Evolutionary conservation across 2,113 vertebrate genomes (phyloP).

Genomic region (Tenrec ecaudatus): DNA sequence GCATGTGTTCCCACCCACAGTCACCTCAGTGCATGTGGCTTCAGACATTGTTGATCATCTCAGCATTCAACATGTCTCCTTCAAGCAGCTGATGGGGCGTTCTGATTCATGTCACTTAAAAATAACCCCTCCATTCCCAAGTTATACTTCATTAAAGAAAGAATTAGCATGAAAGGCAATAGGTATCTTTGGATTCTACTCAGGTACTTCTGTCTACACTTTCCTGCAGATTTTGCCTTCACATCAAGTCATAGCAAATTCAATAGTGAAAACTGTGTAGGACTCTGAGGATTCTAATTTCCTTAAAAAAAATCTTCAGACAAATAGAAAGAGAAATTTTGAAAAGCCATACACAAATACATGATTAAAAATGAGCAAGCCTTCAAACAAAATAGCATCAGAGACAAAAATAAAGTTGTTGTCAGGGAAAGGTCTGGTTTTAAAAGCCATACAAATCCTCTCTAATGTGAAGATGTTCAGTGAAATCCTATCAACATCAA

Average conservation of each 20-base stretch:
- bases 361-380: not conserved
- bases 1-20: conserved; percentile 8
- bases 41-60: conserved; percentile 49
- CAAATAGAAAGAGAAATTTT: conserved; percentile 7
- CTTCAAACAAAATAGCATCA: conserved; percentile 17
- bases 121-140: conserved; percentile 41
- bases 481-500: not conserved
- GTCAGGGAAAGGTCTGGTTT: not conserved
- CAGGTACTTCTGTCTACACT: not conserved
- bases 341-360: conserved; percentile 35
- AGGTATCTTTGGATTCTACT: not conserved
- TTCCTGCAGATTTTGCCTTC: not conserved
- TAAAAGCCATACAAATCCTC: not conserved
- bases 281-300: not conserved
- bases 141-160: conserved; percentile 42
- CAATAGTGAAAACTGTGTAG: not conserved
- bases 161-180: not conserved
- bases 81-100: conserved; percentile 38
- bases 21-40: not conserved
- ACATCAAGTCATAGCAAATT: not conserved
- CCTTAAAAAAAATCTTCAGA: conserved; percentile 17
- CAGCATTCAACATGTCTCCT: conserved; percentile 53
- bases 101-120: conserved; percentile 55
- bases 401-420: not conserved
- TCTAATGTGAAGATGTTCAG: conserved; percentile 21